phyloP scores from a whole-genome alignment of 2,113 vertebrate genomes.

The Psittacus erithacus region DNA sequence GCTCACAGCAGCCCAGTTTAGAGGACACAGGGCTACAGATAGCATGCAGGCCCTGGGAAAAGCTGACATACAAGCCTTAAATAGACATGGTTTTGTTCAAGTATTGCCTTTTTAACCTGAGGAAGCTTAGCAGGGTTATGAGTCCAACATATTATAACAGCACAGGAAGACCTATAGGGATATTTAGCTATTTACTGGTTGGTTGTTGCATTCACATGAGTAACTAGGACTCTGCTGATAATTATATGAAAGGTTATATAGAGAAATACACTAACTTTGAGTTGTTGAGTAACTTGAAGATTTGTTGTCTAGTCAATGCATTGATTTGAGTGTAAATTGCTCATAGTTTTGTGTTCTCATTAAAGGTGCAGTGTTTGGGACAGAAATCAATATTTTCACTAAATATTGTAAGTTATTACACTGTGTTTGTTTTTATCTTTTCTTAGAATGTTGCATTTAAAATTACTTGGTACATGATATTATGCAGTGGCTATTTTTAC shows the following conservation, averaged over 20 bases:
- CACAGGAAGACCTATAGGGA: neutral
- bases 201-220: neutral
- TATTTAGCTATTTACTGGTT: neutral
- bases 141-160: neutral
- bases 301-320: neutral
- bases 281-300: neutral
- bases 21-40: neutral
- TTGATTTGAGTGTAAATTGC: slow-evolving; percentile 16
- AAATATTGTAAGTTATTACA: neutral
- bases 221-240: neutral
- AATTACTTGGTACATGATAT: neutral
- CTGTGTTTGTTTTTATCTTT: neutral
- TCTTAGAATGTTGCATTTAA: neutral
- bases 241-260: neutral
- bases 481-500: neutral
- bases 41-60: neutral
- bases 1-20: neutral
- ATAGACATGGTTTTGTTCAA: neutral
- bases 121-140: neutral
- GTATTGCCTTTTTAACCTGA: neutral
- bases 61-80: neutral
- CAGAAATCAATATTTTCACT: neutral
- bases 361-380: neutral
- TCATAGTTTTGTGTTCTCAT: neutral
- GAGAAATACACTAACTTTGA: neutral